phyloP scores from a whole-genome alignment of 2,888 invertebrate species.

The Megalurothrips usitatus region DNA sequence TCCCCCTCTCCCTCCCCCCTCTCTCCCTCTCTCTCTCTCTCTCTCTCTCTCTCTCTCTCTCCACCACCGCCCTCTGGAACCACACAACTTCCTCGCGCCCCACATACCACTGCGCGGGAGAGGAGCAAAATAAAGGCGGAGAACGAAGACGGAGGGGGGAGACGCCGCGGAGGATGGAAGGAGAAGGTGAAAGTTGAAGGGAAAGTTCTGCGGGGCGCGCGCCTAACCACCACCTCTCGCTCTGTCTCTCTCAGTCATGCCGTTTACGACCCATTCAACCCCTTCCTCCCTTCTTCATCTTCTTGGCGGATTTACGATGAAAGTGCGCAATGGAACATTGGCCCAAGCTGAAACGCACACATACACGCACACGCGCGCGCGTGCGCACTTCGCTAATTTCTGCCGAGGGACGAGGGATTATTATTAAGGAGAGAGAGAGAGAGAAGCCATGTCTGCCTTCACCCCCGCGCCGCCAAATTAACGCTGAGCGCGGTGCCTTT shows the following conservation, averaged over 20 bases:
- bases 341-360: neutral
- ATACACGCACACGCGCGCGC: too few relatives aligned
- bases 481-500: constrained; percentile 3
- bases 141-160: neutral
- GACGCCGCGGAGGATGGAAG: neutral
- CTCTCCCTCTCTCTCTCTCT: too few relatives aligned
- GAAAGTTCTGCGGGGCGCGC: neutral
- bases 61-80: neutral
- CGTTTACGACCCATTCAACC: neutral
- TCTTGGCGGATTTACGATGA: constrained; percentile 7
- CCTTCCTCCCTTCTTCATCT: neutral
- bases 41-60: neutral
- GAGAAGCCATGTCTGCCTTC: neutral
- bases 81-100: neutral
- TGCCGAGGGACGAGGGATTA: constrained; percentile 8
- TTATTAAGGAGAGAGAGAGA: constrained; percentile 17
- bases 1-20: neutral
- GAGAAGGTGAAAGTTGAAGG: neutral
- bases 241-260: neutral
- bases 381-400: constrained; percentile 16
- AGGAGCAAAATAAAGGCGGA: too few relatives aligned
- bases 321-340: neutral
- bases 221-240: neutral
- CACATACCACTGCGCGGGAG: too few relatives aligned
- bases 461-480: constrained; percentile 8